These are phyloP conservation scores for Erebia ligea DNA, from an alignment of 2,888 invertebrate species.

Conservation along the genomic window DNA sequence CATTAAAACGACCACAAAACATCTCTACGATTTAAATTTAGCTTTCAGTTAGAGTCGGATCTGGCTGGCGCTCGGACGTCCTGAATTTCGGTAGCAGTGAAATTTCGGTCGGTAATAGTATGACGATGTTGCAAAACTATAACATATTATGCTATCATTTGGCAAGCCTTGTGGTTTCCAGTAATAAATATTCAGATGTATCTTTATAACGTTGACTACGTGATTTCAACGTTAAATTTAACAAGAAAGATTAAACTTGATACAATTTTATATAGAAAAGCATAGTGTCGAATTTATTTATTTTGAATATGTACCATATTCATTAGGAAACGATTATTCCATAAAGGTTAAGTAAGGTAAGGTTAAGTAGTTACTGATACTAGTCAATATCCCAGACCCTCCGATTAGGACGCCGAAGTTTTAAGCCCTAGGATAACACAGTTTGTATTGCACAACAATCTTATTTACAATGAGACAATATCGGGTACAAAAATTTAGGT, in stretches of 20 bases:
- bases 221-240: conserved; percentile 19
- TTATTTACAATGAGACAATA: conserved; percentile 9
- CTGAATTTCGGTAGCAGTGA: conserved; percentile 33
- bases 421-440: background rate
- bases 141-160: conserved; percentile 39
- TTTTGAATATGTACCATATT: too few species aligned
- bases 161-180: conserved; percentile 39
- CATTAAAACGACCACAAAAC: conserved; percentile 33
- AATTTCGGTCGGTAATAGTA: conserved; percentile 28
- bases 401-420: background rate
- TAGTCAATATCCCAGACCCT: background rate
- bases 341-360: too few species aligned
- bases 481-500: conserved; percentile 24
- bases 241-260: too few species aligned
- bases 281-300: too few species aligned
- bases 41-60: conserved; percentile 54
- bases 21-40: conserved; percentile 61
- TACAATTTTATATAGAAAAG: too few species aligned
- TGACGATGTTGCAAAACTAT: conserved; percentile 30
- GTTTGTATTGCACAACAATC: background rate
- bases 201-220: conserved; percentile 32
- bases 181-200: conserved; percentile 40
- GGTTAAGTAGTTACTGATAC: too few species aligned
- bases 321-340: too few species aligned
- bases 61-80: conserved; percentile 48